Base-by-base conservation (phyloP, 2,797 vertebrate genomes). In the Morelia viridis region DNA sequence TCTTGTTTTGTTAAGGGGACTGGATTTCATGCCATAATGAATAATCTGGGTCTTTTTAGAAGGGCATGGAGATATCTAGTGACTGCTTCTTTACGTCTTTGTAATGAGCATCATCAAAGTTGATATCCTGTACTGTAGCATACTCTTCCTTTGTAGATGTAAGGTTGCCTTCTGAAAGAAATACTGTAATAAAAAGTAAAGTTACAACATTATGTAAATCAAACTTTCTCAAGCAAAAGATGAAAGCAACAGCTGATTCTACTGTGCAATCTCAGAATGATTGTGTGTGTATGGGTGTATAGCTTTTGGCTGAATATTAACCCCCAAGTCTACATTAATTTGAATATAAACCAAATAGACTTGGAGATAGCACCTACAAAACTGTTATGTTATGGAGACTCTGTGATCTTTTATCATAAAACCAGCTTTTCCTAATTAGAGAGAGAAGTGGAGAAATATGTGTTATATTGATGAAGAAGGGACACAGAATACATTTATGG, bases 191-290 rank as follows among this genome's bases (percentile, higher is more conserved):
- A 94, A 61, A 93, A 90, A 91, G 71, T 76, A 87, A 90, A 94
- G 96, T 98, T 98, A 98, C 98, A 98, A 97, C 96, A 97, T 97
- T 97, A 98, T 97, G 97, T 91, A 97, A 98, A 98, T 98, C 96
- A 96, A 95, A 97, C 93, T 95, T 97, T 97, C 97, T 98, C 97
- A 96, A 96, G 94, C 96, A 96, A 95, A 95, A 97, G 96, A 98
- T 98, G 97, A 97, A 98, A 98, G 97, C 93, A 95, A 93, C 83
- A 87, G 92, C 87, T 31, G 92, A 94, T 93, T 93, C 89, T 68
- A 91, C n/a, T 24, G 60, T 94, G 93, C 94, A 88, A 92, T 93
- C 88, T 46, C 58, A 94, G 87, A 95, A 90, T 87, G 26, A 62
- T 61, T 28, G 12, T 46, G 24, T 26, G 9, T 41, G 19, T 61